Evolutionary conservation across 2,797 vertebrate species (phyloP).

Genomic region (Mastacembelus armatus): DNA sequence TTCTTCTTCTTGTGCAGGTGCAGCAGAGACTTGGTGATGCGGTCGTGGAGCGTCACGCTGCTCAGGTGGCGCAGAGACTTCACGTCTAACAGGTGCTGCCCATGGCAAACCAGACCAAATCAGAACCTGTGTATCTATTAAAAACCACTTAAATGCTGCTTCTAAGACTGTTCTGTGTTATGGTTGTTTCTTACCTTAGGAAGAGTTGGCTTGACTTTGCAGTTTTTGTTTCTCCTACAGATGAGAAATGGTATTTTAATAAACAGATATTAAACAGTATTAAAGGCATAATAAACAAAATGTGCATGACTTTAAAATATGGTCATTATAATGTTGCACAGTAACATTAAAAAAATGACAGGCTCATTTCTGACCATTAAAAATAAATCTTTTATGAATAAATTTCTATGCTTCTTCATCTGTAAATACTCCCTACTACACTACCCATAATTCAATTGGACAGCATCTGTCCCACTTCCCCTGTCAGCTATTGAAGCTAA

Average conservation of each 20-base stretch:
- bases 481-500: neutral
- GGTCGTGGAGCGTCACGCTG: slow-evolving; percentile 93
- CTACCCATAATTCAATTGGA: slow-evolving; percentile 5
- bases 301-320: neutral
- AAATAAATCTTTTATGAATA: too few species aligned
- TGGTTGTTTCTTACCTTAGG: slow-evolving; percentile 89
- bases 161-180: neutral
- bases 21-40: slow-evolving; percentile 96
- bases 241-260: slow-evolving; percentile 24
- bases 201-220: slow-evolving; percentile 90
- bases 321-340: too few species aligned
- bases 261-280: neutral
- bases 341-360: too few species aligned
- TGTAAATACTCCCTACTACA: neutral
- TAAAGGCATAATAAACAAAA: neutral
- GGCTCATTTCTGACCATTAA: too few species aligned
- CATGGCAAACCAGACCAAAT: neutral
- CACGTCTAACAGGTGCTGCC: slow-evolving; percentile 92
- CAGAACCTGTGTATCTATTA: neutral
- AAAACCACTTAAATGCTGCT: neutral
- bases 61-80: slow-evolving; percentile 95
- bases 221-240: slow-evolving; percentile 93
- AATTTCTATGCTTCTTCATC: too few species aligned
- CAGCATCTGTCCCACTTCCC: too few species aligned
- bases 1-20: slow-evolving; percentile 99